Base-by-base conservation (phyloP, 2,888 invertebrate genomes). In the Sericinus montela region DNA sequence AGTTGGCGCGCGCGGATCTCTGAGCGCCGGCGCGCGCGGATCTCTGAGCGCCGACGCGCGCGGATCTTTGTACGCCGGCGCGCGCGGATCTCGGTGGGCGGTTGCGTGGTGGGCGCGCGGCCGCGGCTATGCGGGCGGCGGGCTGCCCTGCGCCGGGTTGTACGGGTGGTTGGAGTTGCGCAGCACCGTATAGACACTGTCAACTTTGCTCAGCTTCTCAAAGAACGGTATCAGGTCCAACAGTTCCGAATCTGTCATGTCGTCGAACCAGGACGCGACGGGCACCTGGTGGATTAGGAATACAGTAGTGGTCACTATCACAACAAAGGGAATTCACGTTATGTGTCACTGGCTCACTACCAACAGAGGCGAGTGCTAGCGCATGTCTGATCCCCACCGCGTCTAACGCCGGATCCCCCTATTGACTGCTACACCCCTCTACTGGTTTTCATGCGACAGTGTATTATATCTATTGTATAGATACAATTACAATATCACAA, bases 231-330 rank as follows among this genome's bases (percentile, higher is more conserved):
- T 95, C 79, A 99, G 91, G 90, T 99, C 98, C 74, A 97, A 91
- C 60, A 99, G 92, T 89, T 99, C 99, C 55, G 96, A 95, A 89
- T 99, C 99, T 72, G 95, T 94, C 93, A 97, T 96, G 89, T 99
- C 99, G 89, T 99, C 99, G 90, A 99, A 99, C 99, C 99, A 99
- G 60, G 98, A 98, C 77, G 97, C 96, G 62, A 99, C 98, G 75
- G 99, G 98, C 82, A 99, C 98, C 95, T 96, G 80, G 51, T n/a
- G 13, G n/a, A 14, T 1, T 25, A n/a, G n/a, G n/a, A n/a, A n/a
- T n/a, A n/a, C n/a, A n/a, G n/a, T n/a, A n/a, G n/a, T n/a, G n/a
- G n/a, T n/a, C n/a, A n/a, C n/a, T n/a, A n/a, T n/a, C n/a, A n/a
- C n/a, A n/a, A n/a, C n/a, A n/a, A n/a, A n/a, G n/a, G n/a, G n/a